A percentile compares a stretch with the other conserved stretches of the same genome.
These are phyloP conservation scores for Tor tambroides DNA, from an alignment of 2,113 vertebrate species.

Conservation along the genomic window DNA sequence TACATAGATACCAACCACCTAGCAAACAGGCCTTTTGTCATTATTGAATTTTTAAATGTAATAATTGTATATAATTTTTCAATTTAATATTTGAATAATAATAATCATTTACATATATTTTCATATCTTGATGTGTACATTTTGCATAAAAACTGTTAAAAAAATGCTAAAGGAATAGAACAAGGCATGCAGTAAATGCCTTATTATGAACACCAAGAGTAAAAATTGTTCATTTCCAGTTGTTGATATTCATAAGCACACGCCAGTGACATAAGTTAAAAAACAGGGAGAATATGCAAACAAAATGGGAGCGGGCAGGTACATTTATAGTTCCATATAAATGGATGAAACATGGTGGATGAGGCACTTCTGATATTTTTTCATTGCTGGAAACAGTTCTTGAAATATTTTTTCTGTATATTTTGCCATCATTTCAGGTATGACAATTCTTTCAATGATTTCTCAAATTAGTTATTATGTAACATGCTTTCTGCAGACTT, in stretches of 20 bases:
- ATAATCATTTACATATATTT: no score
- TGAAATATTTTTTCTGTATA: neutral
- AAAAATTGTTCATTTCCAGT: neutral
- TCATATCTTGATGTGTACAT: no score
- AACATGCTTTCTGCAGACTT: neutral
- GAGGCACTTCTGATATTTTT: neutral
- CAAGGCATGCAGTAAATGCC: no score
- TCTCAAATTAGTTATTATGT: neutral
- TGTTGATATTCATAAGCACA: neutral
- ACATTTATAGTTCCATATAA: neutral
- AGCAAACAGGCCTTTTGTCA: no score
- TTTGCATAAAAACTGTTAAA: no score
- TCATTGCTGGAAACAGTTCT: neutral
- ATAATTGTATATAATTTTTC: no score
- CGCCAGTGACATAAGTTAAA: neutral
- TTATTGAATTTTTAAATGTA: no score
- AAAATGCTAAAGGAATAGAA: no score
- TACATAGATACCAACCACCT: no score
- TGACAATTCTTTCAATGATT: neutral
- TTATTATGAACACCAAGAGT: neutral
- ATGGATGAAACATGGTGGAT: neutral
- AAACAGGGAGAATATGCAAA: neutral
- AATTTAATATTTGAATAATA: no score
- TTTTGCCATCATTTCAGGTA: neutral
- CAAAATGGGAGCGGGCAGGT: neutral